Base-by-base conservation (phyloP, 1,140 invertebrate genomes). In the Latrodectus geometricus region DNA sequence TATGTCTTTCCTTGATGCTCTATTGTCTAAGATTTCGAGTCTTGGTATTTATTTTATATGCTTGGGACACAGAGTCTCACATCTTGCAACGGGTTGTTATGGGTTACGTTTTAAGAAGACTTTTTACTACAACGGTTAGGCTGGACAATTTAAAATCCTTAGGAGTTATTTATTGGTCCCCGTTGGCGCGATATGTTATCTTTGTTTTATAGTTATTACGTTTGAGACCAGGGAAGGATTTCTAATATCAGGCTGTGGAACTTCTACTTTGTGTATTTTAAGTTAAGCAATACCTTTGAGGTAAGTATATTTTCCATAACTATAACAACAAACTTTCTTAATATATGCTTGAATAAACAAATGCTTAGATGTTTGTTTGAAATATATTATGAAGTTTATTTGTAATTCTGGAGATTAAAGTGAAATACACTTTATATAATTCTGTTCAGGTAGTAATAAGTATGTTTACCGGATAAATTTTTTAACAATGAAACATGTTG, bases 21-120 rank as follows among this genome's bases (percentile, higher is more conserved):
- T 68, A 82, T 82, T 82, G 80, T 82, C 80, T 69, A 54, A 80
- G 61, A 65, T 21, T 35, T 70, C 54, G 14, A 54, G 66, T 35
- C 80, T 14, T 4, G 69, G 69, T 82, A 82, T 82, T 82, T 82
- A 82, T 82, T 82, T 82, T 74, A 82, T 82, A 54, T 82, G 69
- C 48, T 20, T 21, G 7, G 70, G 20, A 23, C 68, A 23, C 21
- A 11, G 11, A 69, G 17, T 17, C 68, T n/a, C 68, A 20, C 20
- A 14, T 61, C 11, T 50, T 12, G 61, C 75, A 15, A 23, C 14
- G n/a, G 65, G 48, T n/a, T 14, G 77, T 23, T 23, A 23, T 49
- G 50, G 56, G 80, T 82, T 74, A 82, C 73, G 80, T 82, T 82
- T 82, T 82, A 54, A 23, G 14, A 54, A 23, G 56, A 83, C 11